Percentiles rank a stretch among this genome's conserved stretches.
Evolutionary conservation across 2,113 vertebrate genomes (phyloP).

Genomic region (Setophaga petechia): DNA sequence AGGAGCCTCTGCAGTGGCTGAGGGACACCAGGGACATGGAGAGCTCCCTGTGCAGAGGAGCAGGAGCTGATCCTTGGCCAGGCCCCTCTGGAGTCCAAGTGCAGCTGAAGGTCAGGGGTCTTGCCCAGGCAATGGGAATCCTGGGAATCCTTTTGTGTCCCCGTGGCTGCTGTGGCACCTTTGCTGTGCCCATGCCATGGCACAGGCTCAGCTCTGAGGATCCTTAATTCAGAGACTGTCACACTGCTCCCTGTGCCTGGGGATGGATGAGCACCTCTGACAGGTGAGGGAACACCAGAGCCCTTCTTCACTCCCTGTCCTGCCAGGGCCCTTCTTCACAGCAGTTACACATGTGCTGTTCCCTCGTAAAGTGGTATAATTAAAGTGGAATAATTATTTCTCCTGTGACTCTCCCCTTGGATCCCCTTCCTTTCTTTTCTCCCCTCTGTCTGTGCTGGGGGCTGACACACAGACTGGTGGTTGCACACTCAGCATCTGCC

Average conservation of each 20-base stretch:
- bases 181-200: not conserved
- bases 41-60: not conserved
- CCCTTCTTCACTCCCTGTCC: not conserved
- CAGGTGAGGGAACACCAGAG: not conserved
- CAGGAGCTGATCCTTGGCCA: not conserved
- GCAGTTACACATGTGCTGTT: not conserved
- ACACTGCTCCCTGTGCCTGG: not conserved
- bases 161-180: not conserved
- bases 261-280: not conserved
- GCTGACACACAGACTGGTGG: not conserved
- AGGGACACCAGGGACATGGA: not conserved
- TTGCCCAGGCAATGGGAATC: not conserved
- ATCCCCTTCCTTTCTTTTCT: not conserved
- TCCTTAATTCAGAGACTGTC: not conserved
- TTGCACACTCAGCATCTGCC: not conserved
- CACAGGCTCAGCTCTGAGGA: not conserved
- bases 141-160: not conserved
- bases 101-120: fast-evolving
- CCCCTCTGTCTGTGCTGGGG: not conserved
- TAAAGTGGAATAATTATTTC: not conserved
- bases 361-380: not conserved
- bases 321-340: not conserved
- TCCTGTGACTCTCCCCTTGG: not conserved
- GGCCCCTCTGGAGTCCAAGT: fast-evolving
- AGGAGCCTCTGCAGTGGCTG: not conserved